A percentile compares a stretch with the other conserved stretches of the same genome.
These are phyloP conservation scores for Pangasius mekongensis DNA, from an alignment of 2,797 vertebrate genomes.

Conservation along the genomic window DNA sequence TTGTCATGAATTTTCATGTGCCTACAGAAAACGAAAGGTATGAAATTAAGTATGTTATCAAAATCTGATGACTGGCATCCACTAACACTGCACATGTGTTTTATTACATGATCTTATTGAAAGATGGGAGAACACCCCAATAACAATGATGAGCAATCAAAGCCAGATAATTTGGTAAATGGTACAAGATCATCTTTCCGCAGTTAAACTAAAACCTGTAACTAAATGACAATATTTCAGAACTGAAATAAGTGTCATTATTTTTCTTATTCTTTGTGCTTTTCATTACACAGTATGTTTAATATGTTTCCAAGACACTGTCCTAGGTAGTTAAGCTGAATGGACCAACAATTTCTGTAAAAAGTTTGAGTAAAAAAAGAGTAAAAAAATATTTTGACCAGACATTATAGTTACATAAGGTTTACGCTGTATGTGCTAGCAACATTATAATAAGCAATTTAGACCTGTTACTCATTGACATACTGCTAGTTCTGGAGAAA, in stretches of 20 bases:
- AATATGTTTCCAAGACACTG: background rate
- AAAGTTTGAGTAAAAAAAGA: background rate
- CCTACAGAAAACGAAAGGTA: conserved; percentile 67
- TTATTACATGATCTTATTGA: no score
- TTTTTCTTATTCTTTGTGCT: background rate
- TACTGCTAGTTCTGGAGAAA: background rate
- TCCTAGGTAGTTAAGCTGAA: background rate
- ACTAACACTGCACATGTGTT: background rate
- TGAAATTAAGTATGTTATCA: background rate
- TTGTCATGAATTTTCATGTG: conserved; percentile 99
- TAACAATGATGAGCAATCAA: background rate
- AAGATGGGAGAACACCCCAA: background rate
- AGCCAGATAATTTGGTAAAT: background rate
- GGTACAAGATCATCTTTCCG: background rate
- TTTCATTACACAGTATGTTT: background rate
- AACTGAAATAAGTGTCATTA: background rate
- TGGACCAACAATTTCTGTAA: background rate
- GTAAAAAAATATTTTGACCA: background rate
- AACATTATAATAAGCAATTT: background rate
- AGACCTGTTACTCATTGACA: background rate
- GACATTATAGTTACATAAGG: background rate
- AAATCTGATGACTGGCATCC: background rate
- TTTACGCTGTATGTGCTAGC: background rate
- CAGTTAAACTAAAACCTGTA: background rate
- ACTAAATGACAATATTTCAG: background rate